Base-by-base conservation (phyloP, 2,888 invertebrate genomes). In the Drosophila eohydei region DNA sequence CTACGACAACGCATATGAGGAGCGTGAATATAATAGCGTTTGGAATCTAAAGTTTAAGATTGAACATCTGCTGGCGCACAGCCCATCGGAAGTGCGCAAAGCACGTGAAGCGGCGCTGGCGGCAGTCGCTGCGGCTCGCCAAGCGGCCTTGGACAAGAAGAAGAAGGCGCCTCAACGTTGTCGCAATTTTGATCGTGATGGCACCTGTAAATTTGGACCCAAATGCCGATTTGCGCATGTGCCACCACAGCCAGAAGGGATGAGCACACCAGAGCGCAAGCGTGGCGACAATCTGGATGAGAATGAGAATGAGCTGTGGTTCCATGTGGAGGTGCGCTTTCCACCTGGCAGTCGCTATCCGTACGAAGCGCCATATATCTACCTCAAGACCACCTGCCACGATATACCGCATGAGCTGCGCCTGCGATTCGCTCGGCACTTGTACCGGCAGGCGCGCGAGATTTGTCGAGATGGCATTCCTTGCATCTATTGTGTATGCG, bases 181-280 rank as follows among this genome's bases (percentile, higher is more conserved):
- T 93, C 95, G 94, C 89, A 94, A 95, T 88, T 95, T 94, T 14
- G 90, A 91, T 21, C 84, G 84, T 7, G 81, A 90, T 62, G 96
- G 96, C 5, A 94, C 94, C 12, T 97, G 97, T 91, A 95, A 95
- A 88, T 97, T 94, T 92, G 96, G 96, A 11, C 93, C 94, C 50
- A 96, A 95, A 88, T 97, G 97, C 92, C 94, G 95, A 86, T 97
- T 96, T 93, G 94, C 94, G 30, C 97, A 97, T 91, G 94, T 95
- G 46, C 78, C 79, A 1, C 54, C 67, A 83, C 92, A 93, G 40
- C 74, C 82, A 0, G 75, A 67, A 32, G 41, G 12, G 9, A 4
- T 48, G 34, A 26, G 51, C 1, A 73, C 72, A 1, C 66, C 85
- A 16, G 83, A 86, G 34, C 83, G 78, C 26, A 67, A 67, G 54